These are phyloP conservation scores for Hyperoplus lanceolatus DNA, from an alignment of 2,797 vertebrate genomes.

Conservation along the genomic window DNA sequence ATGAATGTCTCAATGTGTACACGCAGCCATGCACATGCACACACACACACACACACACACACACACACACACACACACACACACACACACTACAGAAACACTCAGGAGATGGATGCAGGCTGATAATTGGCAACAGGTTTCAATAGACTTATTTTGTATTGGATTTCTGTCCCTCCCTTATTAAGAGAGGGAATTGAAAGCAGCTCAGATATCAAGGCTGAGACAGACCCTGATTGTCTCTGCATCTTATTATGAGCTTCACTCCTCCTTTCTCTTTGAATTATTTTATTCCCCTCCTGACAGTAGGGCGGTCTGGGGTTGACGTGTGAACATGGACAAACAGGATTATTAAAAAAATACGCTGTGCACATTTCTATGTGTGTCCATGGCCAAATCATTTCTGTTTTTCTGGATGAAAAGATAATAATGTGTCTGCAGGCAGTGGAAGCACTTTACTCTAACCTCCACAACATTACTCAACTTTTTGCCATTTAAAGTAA, in stretches of 20 bases:
- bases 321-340: slow-evolving; percentile 6
- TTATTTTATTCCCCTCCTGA: slow-evolving; percentile 23
- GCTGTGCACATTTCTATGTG: slow-evolving; percentile 7
- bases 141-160: slow-evolving; percentile 61
- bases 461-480: not conserved
- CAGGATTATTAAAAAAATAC: slow-evolving; percentile 34
- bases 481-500: not conserved
- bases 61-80: not conserved
- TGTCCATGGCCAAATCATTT: slow-evolving; percentile 12
- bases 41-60: not conserved
- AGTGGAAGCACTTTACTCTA: not conserved
- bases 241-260: slow-evolving; percentile 53
- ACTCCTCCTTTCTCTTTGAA: slow-evolving; percentile 30
- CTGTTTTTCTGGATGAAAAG: not conserved
- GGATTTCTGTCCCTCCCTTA: slow-evolving; percentile 61
- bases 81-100: slow-evolving; percentile 10
- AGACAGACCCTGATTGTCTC: slow-evolving; percentile 60
- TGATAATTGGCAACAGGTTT: slow-evolving; percentile 71
- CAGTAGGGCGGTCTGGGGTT: slow-evolving; percentile 10
- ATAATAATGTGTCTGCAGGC: not conserved
- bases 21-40: not conserved
- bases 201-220: slow-evolving; percentile 51
- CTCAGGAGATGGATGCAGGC: slow-evolving; percentile 23
- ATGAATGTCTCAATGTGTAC: not conserved
- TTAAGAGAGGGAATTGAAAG: slow-evolving; percentile 66